Evolutionary conservation across 2,797 vertebrate species (phyloP), one percentile per base, ranked within the genome.

Genomic region (Hirundo rustica): DNA sequence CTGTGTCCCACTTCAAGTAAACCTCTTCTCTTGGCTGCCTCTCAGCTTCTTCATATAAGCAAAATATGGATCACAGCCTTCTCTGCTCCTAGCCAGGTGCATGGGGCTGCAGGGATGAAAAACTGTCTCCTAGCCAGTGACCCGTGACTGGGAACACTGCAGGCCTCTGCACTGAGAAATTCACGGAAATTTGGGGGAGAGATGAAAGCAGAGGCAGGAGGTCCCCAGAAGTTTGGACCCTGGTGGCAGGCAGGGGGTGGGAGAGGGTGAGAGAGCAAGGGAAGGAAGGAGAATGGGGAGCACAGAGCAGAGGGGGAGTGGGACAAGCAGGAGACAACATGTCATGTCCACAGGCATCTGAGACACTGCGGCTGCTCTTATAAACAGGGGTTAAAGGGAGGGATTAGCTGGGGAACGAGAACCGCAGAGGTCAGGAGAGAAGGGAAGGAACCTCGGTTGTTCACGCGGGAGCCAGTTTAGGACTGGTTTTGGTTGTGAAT

Each of bases 1-100:
- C 95, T 81, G 34, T 6, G 0, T 88, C 76, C 85, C 76, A 74
- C 82, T 96, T 92, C 88, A 92, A 94, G 89, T 81, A 95, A 96
- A 94, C 64, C 53, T 89, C 50, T 92, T 75, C 48, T 83, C 71
- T 81, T 92, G 94, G 95, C 95, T 5, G 55, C 85, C 82, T 90
- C 67, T 82, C 96, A 92, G 77, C 90, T 92, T 88, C 71, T 89
- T 89, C 80, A 32, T 57, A 73, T 29, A 81, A 90, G 82, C 75
- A 95, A 89, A 94, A 86, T 47, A 50, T 66, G 82, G 83, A 20
- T 79, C 91, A 62, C 36, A 70, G 92, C 29, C 71, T 85, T 47
- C 42, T 57, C 36, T 7, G 4, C 57, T 64, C 74, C 45, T 26
- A 53, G 71, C 85, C 88, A 93, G 90, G 89, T 89, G 65, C 65